Evolutionary conservation across 2,888 invertebrate genomes (phyloP).

Genomic region (Andrena hattorfiana): DNA sequence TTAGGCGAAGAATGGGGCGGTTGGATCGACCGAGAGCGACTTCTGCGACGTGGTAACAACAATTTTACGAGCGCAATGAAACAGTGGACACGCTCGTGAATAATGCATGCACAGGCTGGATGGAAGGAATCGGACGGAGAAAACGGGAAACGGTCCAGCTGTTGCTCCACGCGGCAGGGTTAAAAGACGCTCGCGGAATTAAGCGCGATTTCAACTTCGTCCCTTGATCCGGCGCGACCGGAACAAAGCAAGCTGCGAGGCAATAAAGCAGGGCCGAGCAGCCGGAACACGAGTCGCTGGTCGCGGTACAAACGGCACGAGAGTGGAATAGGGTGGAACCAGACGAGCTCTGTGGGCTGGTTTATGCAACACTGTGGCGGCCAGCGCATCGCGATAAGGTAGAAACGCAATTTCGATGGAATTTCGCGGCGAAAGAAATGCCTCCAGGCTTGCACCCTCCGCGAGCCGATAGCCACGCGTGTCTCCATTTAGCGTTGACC

Average conservation of each 20-base stretch:
- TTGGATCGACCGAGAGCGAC: not conserved
- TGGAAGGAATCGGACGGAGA: slow-evolving; percentile 10
- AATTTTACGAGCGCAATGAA: slow-evolving; percentile 25
- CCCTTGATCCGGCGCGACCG: slow-evolving; percentile 7
- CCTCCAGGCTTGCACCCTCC: not conserved
- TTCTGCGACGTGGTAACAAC: slow-evolving; percentile 11
- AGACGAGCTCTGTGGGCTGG: not conserved
- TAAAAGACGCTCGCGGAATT: slow-evolving; percentile 65
- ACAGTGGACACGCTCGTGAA: slow-evolving; percentile 32
- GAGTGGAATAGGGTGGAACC: slow-evolving; percentile 4
- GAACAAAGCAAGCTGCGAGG: slow-evolving; percentile 23
- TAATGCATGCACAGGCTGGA: slow-evolving; percentile 13
- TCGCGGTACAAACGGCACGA: slow-evolving; percentile 12
- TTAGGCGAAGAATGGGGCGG: not conserved
- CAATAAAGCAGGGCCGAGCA: slow-evolving; percentile 29
- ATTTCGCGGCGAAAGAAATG: not conserved
- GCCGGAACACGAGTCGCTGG: slow-evolving; percentile 10
- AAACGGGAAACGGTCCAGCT: not conserved
- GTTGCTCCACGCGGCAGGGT: slow-evolving; percentile 31
- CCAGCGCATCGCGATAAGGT: not conserved
- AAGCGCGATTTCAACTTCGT: slow-evolving; percentile 58
- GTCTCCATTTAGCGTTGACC: not conserved
- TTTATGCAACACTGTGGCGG: not conserved
- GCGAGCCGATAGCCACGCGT: slow-evolving; percentile 5
- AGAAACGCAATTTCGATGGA: not conserved